Percentiles rank a stretch among this genome's conserved stretches.
Evolutionary conservation across 2,797 vertebrate species (phyloP).

Genomic region (Oryzias sinensis): DNA sequence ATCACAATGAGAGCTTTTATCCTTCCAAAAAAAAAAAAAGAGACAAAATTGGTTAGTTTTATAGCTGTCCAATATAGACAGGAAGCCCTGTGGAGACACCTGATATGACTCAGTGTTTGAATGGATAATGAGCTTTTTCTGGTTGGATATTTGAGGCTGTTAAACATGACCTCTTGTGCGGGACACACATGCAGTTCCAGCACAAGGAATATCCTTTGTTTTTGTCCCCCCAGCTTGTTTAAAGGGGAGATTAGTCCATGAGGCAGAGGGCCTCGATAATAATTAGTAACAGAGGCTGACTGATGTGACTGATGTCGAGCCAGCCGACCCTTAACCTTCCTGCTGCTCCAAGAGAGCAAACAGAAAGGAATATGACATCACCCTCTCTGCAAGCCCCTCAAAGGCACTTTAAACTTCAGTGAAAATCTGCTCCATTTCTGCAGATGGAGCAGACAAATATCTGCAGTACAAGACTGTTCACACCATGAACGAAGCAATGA

Average conservation of each 20-base stretch:
- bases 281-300: slow-evolving; percentile 72
- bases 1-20: slow-evolving; percentile 21
- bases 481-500: too few relatives aligned
- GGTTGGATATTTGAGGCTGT: slow-evolving; percentile 31
- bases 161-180: slow-evolving; percentile 36
- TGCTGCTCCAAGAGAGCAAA: slow-evolving; percentile 41
- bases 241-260: slow-evolving; percentile 49
- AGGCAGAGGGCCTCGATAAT: slow-evolving; percentile 61
- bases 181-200: slow-evolving; percentile 21
- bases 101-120: slow-evolving; percentile 25
- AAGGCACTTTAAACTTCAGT: slow-evolving; percentile 4
- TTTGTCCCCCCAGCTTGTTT: slow-evolving; percentile 72
- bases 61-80: slow-evolving; percentile 25
- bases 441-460: slow-evolving; percentile 12
- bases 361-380: slow-evolving; percentile 65
- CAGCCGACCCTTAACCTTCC: slow-evolving; percentile 63
- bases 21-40: slow-evolving; percentile 16
- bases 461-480: slow-evolving; percentile 1
- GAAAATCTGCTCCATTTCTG: slow-evolving; percentile 4
- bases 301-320: slow-evolving; percentile 65
- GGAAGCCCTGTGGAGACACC: slow-evolving; percentile 14
- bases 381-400: slow-evolving; percentile 8
- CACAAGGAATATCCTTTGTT: slow-evolving; percentile 58
- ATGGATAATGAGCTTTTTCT: slow-evolving; percentile 19
- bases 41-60: slow-evolving; percentile 27